A percentile compares a stretch with the other conserved stretches of the same genome.
Conservation (phyloP, 2,888 invertebrate genomes). For the Ischnura elegans region DNA sequence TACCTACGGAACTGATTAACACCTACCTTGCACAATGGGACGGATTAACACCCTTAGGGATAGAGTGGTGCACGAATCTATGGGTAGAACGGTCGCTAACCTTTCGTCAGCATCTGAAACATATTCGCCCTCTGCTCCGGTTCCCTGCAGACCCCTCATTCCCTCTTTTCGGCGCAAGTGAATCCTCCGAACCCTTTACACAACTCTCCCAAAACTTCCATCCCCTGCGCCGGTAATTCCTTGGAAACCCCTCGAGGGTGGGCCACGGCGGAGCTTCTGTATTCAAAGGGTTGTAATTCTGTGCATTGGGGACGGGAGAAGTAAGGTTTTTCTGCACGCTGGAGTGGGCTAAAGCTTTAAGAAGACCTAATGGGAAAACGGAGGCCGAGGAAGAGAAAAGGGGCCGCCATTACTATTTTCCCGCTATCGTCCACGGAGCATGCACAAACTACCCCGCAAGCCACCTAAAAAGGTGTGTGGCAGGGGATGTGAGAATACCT, state of each 20-base stretch:
- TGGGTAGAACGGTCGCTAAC: neutral
- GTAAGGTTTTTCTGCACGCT: neutral
- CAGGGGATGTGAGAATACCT: too few relatives aligned
- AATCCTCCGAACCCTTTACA: neutral
- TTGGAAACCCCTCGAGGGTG: conserved; percentile 33
- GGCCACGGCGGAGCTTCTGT: neutral
- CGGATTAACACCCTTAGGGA: too few relatives aligned
- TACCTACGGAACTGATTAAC: too few relatives aligned
- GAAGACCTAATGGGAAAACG: conserved; percentile 29
- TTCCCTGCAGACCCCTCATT: conserved; percentile 11
- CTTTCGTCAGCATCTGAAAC: neutral
- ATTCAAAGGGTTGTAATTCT: conserved; percentile 65
- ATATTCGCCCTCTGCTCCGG: neutral
- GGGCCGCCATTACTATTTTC: neutral
- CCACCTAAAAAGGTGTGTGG: too few relatives aligned
- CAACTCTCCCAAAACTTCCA: conserved; percentile 2
- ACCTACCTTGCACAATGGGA: too few relatives aligned
- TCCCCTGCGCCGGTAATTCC: conserved; percentile 44
- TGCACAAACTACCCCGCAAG: neutral
- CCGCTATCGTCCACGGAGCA: neutral
- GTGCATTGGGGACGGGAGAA: conserved; percentile 32
- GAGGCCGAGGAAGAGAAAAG: neutral
- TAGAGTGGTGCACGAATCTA: neutral
- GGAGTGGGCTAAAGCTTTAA: neutral
- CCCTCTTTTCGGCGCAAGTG: neutral